Conservation (phyloP, 2,113 vertebrate species). For the Oryzias woworae region DNA sequence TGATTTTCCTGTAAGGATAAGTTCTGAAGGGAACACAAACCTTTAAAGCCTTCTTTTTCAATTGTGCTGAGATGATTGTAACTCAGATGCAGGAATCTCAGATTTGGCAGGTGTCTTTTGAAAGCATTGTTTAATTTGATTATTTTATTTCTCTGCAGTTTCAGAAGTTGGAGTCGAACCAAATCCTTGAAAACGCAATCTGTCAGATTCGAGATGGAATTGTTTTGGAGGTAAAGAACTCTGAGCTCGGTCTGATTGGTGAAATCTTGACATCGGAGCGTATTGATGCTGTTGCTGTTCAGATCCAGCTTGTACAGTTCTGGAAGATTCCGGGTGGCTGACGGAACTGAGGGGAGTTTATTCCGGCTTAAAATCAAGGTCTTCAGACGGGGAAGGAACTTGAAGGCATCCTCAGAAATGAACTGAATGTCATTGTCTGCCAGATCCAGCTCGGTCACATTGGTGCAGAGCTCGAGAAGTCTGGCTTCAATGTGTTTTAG, state of each 20-base stretch:
- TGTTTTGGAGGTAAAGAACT: conserved; percentile 53
- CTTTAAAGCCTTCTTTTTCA: conserved; percentile 7
- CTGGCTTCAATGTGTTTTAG: conserved; percentile 45
- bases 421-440: conserved; percentile 25
- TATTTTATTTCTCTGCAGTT: conserved; percentile 61
- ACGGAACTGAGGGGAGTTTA: conserved; percentile 40
- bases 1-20: conserved; percentile 65
- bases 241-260: conserved; percentile 51
- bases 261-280: conserved; percentile 60
- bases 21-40: conserved; percentile 41
- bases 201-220: conserved; percentile 53
- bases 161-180: conserved; percentile 50
- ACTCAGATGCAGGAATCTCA: conserved; percentile 49
- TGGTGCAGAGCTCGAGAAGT: conserved; percentile 54
- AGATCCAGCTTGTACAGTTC: conserved; percentile 64
- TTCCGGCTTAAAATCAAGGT: conserved; percentile 58
- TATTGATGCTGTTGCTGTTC: conserved; percentile 61
- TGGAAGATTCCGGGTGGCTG: conserved; percentile 31
- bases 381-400: conserved; percentile 18
- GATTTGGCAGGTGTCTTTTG: conserved; percentile 39
- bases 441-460: conserved; percentile 63
- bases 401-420: conserved; percentile 40
- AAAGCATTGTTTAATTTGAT: conserved; percentile 52
- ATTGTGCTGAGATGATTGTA: conserved; percentile 61
- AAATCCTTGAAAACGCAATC: conserved; percentile 65